phyloP scores from a whole-genome alignment of 2,888 invertebrate genomes.

The Acrobasis consociella region DNA sequence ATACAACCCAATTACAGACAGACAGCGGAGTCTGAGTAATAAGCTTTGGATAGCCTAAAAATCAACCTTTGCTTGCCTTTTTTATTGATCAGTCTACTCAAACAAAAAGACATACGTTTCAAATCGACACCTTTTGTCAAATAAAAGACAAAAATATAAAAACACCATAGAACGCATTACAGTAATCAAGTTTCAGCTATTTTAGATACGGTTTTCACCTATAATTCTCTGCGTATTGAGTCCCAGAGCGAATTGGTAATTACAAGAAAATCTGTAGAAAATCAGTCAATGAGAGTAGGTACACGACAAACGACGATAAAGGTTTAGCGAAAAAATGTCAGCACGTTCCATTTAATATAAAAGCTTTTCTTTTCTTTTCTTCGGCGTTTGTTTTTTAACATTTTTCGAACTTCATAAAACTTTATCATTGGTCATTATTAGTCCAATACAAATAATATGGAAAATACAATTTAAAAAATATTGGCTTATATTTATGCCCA shows the following conservation, averaged over 20 bases:
- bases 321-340: conserved; percentile 12
- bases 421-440: too few species aligned
- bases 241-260: conserved; percentile 18
- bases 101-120: too few species aligned
- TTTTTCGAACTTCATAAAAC: too few species aligned
- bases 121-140: too few species aligned
- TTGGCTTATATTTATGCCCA: too few species aligned
- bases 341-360: conserved; percentile 9
- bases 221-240: conserved; percentile 9
- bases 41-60: too few species aligned
- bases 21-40: too few species aligned
- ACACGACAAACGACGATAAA: conserved; percentile 16
- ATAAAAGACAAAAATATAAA: background rate
- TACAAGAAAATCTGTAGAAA: conserved; percentile 12
- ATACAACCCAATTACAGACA: too few species aligned
- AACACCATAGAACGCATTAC: background rate
- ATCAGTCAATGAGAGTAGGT: conserved; percentile 5
- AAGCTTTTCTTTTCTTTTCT: background rate
- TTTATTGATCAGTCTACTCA: too few species aligned
- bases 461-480: too few species aligned
- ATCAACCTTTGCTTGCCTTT: too few species aligned
- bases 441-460: too few species aligned
- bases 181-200: conserved; percentile 13
- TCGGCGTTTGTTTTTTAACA: background rate
- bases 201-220: conserved; percentile 18